Evolutionary conservation across 2,113 vertebrate genomes (phyloP).

Genomic region (Coptodon bakossiorum): DNA sequence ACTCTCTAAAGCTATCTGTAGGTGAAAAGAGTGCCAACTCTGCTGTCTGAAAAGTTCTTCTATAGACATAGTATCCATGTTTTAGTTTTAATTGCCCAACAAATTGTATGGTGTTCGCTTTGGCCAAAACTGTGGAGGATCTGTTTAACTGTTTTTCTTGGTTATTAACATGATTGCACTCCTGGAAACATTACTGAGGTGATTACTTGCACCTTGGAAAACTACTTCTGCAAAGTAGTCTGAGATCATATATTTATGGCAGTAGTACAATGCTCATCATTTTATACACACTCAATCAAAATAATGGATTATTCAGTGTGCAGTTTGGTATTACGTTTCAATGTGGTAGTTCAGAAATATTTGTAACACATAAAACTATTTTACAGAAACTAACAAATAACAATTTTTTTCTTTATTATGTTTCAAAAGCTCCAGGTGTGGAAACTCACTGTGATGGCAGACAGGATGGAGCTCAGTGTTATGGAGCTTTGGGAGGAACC

Average conservation of each 20-base stretch:
- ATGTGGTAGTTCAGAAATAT: not conserved
- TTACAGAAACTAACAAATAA: not conserved
- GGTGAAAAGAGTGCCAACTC: not conserved
- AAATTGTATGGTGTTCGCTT: not conserved
- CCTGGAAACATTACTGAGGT: not conserved
- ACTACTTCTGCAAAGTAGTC: not conserved
- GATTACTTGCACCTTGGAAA: not conserved
- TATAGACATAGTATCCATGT: not conserved
- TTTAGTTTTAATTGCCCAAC: not conserved
- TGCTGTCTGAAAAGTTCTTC: not conserved
- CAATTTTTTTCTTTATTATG: not conserved
- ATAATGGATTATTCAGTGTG: not conserved
- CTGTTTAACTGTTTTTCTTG: not conserved
- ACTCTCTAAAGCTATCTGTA: accelerated
- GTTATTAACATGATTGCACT: not conserved
- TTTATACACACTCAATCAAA: accelerated
- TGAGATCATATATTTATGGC: not conserved
- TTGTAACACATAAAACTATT: accelerated
- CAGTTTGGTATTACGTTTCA: not conserved
- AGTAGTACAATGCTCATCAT: not conserved
- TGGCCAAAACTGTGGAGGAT: not conserved
- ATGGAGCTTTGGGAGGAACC: conserved; percentile 44
- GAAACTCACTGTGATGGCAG: conserved; percentile 27
- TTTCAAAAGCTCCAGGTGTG: not conserved
- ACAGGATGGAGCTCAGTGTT: conserved; percentile 21